phyloP scores from a whole-genome alignment of 2,888 invertebrate genomes.

The Fragum whitleyi region DNA sequence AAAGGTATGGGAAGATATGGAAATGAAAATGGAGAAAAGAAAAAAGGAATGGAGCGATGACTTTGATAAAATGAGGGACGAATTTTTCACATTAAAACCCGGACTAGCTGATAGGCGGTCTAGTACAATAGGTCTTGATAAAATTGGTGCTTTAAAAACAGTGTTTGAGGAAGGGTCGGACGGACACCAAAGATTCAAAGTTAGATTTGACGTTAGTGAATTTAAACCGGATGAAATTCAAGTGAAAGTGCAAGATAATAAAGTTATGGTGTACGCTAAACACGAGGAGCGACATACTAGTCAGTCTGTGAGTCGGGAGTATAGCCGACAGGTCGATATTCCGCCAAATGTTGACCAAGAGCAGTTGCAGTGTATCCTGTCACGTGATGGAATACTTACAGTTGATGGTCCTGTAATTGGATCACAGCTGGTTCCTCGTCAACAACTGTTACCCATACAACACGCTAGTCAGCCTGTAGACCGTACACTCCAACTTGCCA shows the following conservation, averaged over 20 bases:
- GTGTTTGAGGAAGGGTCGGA: constrained; percentile 76
- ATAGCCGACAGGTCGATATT: constrained; percentile 81
- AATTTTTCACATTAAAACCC: constrained; percentile 84
- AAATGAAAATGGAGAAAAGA: constrained; percentile 78
- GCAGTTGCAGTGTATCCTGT: constrained; percentile 77
- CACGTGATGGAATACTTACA: constrained; percentile 81
- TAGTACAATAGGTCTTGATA: constrained; percentile 69
- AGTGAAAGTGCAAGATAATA: constrained; percentile 81
- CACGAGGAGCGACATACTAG: constrained; percentile 77
- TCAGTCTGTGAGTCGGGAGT: constrained; percentile 79
- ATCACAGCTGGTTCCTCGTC: constrained; percentile 64
- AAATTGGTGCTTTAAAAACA: constrained; percentile 74
- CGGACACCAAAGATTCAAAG: constrained; percentile 78
- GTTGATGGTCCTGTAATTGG: constrained; percentile 77
- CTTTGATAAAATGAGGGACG: constrained; percentile 82
- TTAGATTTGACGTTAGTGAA: constrained; percentile 81
- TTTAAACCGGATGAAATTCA: constrained; percentile 81
- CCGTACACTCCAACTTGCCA: constrained; percentile 72
- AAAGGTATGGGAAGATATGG: constrained; percentile 81
- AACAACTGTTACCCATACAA: constrained; percentile 76
- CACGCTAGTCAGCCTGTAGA: constrained; percentile 57
- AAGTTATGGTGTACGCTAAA: constrained; percentile 78
- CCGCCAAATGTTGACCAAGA: constrained; percentile 80
- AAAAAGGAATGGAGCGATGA: constrained; percentile 82
- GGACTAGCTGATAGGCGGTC: constrained; percentile 72